Evolutionary conservation across 1,140 invertebrate genomes (phyloP), one percentile per base, ranked within the genome.

Genomic region (Tetraneura akinire): DNA sequence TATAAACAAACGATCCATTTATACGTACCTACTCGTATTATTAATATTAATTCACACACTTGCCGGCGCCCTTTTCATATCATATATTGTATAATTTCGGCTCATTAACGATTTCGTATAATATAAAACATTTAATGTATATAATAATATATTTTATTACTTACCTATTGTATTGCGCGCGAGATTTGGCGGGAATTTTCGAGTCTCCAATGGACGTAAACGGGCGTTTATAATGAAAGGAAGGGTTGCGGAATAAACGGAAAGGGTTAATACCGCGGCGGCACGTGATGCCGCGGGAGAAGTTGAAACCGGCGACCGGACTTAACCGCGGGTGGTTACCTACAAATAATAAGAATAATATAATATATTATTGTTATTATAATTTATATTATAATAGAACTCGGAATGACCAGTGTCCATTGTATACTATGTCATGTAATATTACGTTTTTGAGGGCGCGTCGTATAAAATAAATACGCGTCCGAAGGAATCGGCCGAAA

Each of bases 351-450:
- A n/a, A n/a, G n/a, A 14, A 57, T 13, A 26, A 21, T 57, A 23
- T 57, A 23, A 23, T 57, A 23, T 1, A 57, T 23, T 23, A 13
- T 13, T 57, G 57, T 13, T 23, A 14, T 11, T n/a, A 71, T 8
- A 71, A 37, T 37, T 4, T 4, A 37, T 37, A 37, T 4, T 4
- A 4, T 4, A 37, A 37, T 37, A 18, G 16, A 11, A 68, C 8
- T 29, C 16, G 51, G 9, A 51, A 55, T 74, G 71, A 74, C 71
- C 71, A 74, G 29, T 74, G 71, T 57, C 71, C 71, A 37, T 55
- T 55, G 49, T 42, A n/a, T n/a, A n/a, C n/a, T n/a, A n/a, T n/a
- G n/a, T n/a, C n/a, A n/a, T n/a, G n/a, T n/a, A n/a, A n/a, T n/a
- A n/a, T n/a, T n/a, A n/a, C n/a, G n/a, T n/a, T n/a, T n/a, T n/a